Evolutionary conservation across 2,113 vertebrate genomes (phyloP), one percentile per base, ranked within the genome.

Genomic region (Anoplopoma fimbria): DNA sequence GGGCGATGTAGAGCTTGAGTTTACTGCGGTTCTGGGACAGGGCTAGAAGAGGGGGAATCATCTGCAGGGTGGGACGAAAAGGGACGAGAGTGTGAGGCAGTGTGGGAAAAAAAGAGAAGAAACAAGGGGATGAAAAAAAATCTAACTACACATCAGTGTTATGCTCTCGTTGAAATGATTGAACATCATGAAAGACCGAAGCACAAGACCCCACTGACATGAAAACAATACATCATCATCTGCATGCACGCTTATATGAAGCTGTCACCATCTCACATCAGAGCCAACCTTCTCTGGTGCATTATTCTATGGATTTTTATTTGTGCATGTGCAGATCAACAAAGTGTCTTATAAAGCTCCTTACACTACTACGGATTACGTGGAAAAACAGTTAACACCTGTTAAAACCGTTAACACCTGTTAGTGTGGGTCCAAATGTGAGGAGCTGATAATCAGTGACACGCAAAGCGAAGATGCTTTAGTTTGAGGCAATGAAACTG

Each of bases 21-120:
- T 97, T 97, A 94, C 97, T 98, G 96, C 97, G 96, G 94, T 98
- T 98, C 94, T 98, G 97, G 88, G 97, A 96, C 69, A 98, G 95
- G 94, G 97, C 97, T 96, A 99, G 88, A 84, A 99, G 96, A 96
- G 97, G 95, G 91, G 97, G 95, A 82, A 98, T 97, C 94, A 97
- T 98, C 98, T 99, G 93, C 49, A 91, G 87, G 31, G 58, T 0
- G 49, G 4, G n/a, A 14, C 12, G 4, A 38, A 13, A 67, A 36
- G 33, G 60, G 8, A 61, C 38, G 36, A 80, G 58, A 76, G 8
- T n/a, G 33, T 15, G 27, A 33, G 14, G n/a, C 4, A n/a, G 31
- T 27, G 23, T 33, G 31, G 58, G 6, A 14, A 34, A 9, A 12
- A 12, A 15, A 21, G 3, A 58, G 21, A 12, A 12, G 33, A 34